phyloP scores from a whole-genome alignment of 2,113 vertebrate species.

The Notarius lentiginosus region DNA sequence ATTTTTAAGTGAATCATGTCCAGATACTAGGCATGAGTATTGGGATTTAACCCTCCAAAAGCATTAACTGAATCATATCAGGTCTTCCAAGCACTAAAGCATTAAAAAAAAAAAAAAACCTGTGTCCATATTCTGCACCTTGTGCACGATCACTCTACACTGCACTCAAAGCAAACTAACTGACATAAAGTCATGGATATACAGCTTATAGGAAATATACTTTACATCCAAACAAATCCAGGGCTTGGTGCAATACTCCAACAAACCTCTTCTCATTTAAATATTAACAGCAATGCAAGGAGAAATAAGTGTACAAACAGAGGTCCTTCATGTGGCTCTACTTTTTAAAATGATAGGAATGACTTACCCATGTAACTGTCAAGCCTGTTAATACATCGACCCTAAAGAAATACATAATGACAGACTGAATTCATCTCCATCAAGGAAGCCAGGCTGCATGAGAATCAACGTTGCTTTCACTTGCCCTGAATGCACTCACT shows the following conservation, averaged over 20 bases:
- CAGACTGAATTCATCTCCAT: neutral
- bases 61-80: neutral
- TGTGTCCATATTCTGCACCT: neutral
- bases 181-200: neutral
- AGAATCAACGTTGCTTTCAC: neutral
- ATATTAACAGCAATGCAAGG: neutral
- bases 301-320: neutral
- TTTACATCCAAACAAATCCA: neutral
- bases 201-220: neutral
- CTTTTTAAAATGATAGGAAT: neutral
- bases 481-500: neutral
- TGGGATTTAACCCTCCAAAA: conserved; percentile 5
- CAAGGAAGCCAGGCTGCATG: neutral
- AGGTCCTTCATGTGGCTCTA: neutral
- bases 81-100: neutral
- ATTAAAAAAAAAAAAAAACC: neutral
- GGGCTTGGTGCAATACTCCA: neutral
- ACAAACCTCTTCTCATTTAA: neutral
- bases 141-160: neutral
- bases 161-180: neutral
- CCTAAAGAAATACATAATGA: neutral
- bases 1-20: conserved; percentile 19
- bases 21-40: neutral
- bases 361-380: neutral
- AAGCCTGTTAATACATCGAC: neutral